These are phyloP conservation scores for Alectura lathami DNA, from an alignment of 2,113 vertebrate species.

Conservation along the genomic window DNA sequence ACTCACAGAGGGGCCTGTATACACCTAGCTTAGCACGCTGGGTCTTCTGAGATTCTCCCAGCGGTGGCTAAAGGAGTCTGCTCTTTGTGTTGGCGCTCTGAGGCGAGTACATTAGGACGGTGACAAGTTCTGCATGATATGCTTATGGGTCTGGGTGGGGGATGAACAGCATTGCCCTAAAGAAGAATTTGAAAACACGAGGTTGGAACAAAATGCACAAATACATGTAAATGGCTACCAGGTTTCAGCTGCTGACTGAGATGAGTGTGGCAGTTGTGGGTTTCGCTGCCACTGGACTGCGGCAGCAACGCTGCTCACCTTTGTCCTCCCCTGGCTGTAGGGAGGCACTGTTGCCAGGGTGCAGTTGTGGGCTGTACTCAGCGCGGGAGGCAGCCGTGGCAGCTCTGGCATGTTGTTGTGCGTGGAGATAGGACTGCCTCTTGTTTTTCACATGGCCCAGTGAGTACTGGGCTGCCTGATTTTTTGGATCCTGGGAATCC, in stretches of 20 bases:
- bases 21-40: accelerated
- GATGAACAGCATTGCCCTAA: not conserved
- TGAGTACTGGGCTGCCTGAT: not conserved
- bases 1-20: not conserved
- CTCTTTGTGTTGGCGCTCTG: not conserved
- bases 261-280: not conserved
- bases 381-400: not conserved
- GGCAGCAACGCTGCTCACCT: not conserved
- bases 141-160: not conserved
- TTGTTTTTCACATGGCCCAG: not conserved
- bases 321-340: too few species aligned
- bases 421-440: not conserved
- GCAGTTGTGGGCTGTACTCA: not conserved
- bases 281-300: not conserved
- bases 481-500: not conserved
- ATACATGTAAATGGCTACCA: not conserved
- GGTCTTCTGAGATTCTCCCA: not conserved
- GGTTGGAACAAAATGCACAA: not conserved
- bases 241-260: not conserved
- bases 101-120: not conserved
- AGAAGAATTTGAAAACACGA: not conserved
- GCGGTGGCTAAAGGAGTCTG: not conserved
- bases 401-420: not conserved
- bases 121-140: not conserved
- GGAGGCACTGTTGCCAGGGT: not conserved